Conservation (phyloP, 2,113 vertebrate genomes). For the Hippocampus mohnikei region DNA sequence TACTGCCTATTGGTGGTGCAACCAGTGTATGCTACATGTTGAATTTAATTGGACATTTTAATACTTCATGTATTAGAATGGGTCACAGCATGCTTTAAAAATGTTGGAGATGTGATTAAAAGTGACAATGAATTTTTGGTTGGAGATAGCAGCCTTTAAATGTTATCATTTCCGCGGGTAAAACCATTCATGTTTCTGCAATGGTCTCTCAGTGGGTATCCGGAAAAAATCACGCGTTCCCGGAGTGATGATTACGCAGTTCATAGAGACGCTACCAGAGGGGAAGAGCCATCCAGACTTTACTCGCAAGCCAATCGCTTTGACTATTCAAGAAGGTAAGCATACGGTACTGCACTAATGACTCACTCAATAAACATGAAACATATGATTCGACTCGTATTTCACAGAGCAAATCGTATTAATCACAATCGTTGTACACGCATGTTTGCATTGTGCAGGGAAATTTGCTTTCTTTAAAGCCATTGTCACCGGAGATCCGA, state of each 20-base stretch:
- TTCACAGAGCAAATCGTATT: neutral
- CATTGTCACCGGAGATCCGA: conserved; percentile 77
- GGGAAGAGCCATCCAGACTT: conserved; percentile 82
- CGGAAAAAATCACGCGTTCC: conserved; percentile 75
- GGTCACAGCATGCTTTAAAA: conserved; percentile 30
- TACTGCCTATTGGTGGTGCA: conserved; percentile 38
- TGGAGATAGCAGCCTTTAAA: conserved; percentile 3
- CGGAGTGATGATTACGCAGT: conserved; percentile 79
- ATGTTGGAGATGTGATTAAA: conserved; percentile 9
- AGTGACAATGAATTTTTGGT: neutral
- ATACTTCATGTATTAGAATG: conserved; percentile 48
- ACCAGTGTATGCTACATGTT: neutral
- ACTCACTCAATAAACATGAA: neutral
- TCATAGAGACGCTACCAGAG: conserved; percentile 74
- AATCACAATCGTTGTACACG: neutral
- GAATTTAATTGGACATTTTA: conserved; percentile 42
- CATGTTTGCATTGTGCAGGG: conserved; percentile 62
- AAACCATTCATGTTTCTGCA: conserved; percentile 3
- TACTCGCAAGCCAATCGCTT: conserved; percentile 76
- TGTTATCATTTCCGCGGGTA: conserved; percentile 20
- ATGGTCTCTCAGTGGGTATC: conserved; percentile 55
- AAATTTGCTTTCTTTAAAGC: conserved; percentile 82
- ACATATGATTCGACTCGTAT: neutral
- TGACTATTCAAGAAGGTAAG: conserved; percentile 83
- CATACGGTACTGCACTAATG: neutral